These are phyloP conservation scores for Gopherus evgoodei DNA, from an alignment of 2,113 vertebrate species.

Conservation along the genomic window DNA sequence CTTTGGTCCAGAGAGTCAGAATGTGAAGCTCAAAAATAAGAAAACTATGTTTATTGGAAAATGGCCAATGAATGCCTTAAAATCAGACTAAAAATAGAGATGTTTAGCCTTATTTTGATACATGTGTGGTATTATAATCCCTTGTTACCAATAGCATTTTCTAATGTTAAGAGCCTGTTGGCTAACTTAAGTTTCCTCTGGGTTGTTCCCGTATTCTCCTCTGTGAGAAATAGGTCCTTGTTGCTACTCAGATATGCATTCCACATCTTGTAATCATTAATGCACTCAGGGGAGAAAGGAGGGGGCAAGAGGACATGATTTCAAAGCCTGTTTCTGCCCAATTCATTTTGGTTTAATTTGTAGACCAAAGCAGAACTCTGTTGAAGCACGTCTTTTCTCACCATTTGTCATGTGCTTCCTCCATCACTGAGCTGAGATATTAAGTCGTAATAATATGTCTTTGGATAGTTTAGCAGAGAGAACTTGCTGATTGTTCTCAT, in stretches of 20 bases:
- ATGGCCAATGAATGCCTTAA: slow-evolving; percentile 13
- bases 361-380: slow-evolving; percentile 69
- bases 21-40: neutral
- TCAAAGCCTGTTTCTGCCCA: slow-evolving; percentile 76
- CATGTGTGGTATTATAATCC: slow-evolving; percentile 29
- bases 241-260: slow-evolving; percentile 60
- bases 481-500: slow-evolving; percentile 28
- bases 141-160: slow-evolving; percentile 56
- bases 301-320: slow-evolving; percentile 69
- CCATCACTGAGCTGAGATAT: slow-evolving; percentile 23
- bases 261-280: slow-evolving; percentile 77
- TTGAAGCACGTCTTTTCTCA: slow-evolving; percentile 58
- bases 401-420: slow-evolving; percentile 58
- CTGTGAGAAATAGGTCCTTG: slow-evolving; percentile 40
- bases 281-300: slow-evolving; percentile 59
- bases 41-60: slow-evolving; percentile 29
- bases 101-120: slow-evolving; percentile 26
- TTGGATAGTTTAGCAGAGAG: slow-evolving; percentile 24
- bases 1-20: neutral
- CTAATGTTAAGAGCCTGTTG: slow-evolving; percentile 64
- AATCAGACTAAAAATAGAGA: slow-evolving; percentile 41
- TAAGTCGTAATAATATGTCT: slow-evolving; percentile 33
- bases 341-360: slow-evolving; percentile 74
- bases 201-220: slow-evolving; percentile 53
- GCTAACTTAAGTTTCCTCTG: slow-evolving; percentile 66